These are phyloP conservation scores for Stegodyphus mimosarum DNA, from an alignment of 1,140 invertebrate species.

Conservation along the genomic window DNA sequence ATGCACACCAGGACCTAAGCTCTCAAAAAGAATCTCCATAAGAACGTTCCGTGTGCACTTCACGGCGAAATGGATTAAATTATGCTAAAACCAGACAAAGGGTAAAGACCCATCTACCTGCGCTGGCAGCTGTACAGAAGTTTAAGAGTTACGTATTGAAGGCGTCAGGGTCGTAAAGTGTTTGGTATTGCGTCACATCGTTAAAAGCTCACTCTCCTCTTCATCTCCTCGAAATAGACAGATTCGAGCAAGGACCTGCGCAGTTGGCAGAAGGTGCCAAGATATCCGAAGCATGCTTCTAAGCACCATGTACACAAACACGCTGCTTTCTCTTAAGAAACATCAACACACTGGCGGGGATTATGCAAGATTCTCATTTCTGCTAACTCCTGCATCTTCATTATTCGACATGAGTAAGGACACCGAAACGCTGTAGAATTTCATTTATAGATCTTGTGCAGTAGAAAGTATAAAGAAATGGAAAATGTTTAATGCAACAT, in stretches of 20 bases:
- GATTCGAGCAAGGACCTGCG: conserved; percentile 44
- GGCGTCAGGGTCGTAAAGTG: conserved; percentile 40
- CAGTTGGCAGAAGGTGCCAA: conserved; percentile 28
- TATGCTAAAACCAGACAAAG: conserved; percentile 9
- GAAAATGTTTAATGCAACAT: no score
- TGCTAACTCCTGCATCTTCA: no score
- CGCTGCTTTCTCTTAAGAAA: conserved; percentile 19
- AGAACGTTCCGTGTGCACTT: background rate
- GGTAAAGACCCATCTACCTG: conserved; percentile 34
- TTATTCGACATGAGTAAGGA: no score
- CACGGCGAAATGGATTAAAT: background rate
- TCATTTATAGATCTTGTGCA: no score
- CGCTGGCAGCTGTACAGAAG: conserved; percentile 8
- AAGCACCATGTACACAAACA: conserved; percentile 5
- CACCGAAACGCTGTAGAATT: no score
- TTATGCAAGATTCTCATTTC: conserved; percentile 13
- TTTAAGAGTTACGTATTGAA: conserved; percentile 23
- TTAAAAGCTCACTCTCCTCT: conserved; percentile 33
- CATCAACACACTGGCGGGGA: conserved; percentile 20
- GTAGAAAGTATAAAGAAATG: no score
- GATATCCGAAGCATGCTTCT: conserved; percentile 29
- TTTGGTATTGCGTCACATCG: conserved; percentile 32
- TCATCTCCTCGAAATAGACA: conserved; percentile 35
- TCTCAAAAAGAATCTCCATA: conserved; percentile 57
- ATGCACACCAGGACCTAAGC: conserved; percentile 55